Conservation (phyloP, 2,797 vertebrate genomes). For the Cirrhinus molitorella region DNA sequence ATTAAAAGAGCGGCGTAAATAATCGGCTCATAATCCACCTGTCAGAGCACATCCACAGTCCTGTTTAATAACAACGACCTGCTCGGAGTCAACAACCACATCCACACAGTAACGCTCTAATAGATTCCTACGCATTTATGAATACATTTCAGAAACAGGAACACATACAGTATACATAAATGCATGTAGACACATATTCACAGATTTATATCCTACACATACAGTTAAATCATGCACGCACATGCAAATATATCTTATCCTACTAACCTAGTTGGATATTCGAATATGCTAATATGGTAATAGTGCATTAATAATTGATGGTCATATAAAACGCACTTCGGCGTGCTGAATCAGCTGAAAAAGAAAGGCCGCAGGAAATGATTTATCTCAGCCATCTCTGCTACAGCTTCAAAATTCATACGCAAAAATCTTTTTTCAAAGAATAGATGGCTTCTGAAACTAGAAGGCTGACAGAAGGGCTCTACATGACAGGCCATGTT, state of each 20-base stretch:
- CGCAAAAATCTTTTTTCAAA: slow-evolving; percentile 75
- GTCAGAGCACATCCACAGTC: slow-evolving; percentile 79
- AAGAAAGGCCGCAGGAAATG: slow-evolving; percentile 73
- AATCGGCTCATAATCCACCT: slow-evolving; percentile 84
- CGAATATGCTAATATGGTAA: slow-evolving; percentile 72
- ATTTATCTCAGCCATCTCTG: slow-evolving; percentile 78
- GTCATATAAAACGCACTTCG: slow-evolving; percentile 70
- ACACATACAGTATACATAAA: background rate
- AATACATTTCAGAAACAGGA: slow-evolving; percentile 27
- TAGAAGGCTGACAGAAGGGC: background rate
- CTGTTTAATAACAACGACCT: slow-evolving; percentile 71
- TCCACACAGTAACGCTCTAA: background rate
- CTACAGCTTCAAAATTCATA: slow-evolving; percentile 77
- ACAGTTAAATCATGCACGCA: slow-evolving; percentile 31
- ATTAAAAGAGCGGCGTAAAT: slow-evolving; percentile 85
- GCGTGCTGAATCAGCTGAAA: slow-evolving; percentile 78
- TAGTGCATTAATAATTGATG: slow-evolving; percentile 81
- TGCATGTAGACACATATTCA: background rate
- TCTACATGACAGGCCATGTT: background rate
- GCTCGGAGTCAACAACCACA: slow-evolving; percentile 47
- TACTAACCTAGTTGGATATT: slow-evolving; percentile 62
- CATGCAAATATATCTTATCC: slow-evolving; percentile 45
- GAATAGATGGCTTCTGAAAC: slow-evolving; percentile 46
- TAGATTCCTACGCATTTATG: slow-evolving; percentile 18
- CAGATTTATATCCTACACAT: background rate